A percentile compares a stretch with the other conserved stretches of the same genome.
Evolutionary conservation across 2,113 vertebrate genomes (phyloP).

Genomic region (Vidua chalybeata): DNA sequence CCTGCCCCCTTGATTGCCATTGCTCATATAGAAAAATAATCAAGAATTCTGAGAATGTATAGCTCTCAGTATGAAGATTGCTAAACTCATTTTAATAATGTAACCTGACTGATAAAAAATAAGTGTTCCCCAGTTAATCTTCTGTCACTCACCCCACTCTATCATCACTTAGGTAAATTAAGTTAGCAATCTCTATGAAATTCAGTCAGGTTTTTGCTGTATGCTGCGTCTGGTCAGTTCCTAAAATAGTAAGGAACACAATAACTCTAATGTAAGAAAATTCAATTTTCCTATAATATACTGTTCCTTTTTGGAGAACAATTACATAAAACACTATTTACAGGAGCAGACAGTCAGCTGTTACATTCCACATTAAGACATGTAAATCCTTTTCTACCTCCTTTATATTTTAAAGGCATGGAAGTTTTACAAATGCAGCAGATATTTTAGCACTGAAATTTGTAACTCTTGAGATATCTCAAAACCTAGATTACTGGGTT

Average conservation of each 20-base stretch:
- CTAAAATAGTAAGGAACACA: constrained; percentile 32
- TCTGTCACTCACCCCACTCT: background rate
- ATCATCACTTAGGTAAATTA: constrained; percentile 50
- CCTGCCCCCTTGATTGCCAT: background rate
- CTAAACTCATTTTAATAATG: constrained; percentile 11
- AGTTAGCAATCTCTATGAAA: background rate
- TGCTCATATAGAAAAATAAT: background rate
- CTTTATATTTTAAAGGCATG: background rate
- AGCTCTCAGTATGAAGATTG: background rate
- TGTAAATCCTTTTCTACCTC: background rate
- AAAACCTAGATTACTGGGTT: background rate
- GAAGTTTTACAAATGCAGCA: background rate
- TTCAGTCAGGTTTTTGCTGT: background rate
- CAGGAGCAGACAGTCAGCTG: background rate
- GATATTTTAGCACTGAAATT: background rate
- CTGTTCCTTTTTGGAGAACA: background rate
- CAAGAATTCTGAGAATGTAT: background rate
- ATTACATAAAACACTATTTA: background rate
- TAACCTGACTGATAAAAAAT: background rate
- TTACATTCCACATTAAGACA: background rate
- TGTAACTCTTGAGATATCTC: background rate
- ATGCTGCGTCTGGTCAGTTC: constrained; percentile 11
- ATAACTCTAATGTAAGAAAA: constrained; percentile 13
- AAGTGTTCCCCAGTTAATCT: constrained; percentile 9
- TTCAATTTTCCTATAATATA: background rate